Conservation (phyloP, 1,140 invertebrate species). For the Drosophila ercepeae region DNA sequence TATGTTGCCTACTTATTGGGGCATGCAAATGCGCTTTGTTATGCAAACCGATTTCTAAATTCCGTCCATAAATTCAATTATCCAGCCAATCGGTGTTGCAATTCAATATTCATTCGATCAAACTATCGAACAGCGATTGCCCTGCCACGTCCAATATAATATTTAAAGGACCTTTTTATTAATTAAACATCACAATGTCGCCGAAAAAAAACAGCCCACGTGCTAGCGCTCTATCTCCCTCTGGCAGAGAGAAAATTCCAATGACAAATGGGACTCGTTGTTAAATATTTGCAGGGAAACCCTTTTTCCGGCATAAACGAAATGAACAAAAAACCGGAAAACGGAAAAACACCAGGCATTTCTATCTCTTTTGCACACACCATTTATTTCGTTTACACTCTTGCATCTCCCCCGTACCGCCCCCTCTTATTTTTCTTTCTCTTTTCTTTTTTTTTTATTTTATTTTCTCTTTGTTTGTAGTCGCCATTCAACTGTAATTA, state of each 20-base stretch:
- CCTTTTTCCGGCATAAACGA: conserved; percentile 41
- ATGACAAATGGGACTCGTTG: conserved; percentile 53
- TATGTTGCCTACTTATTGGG: conserved; percentile 57
- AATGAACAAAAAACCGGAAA: conserved; percentile 37
- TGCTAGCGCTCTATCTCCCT: conserved; percentile 1
- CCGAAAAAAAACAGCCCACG: conserved; percentile 10
- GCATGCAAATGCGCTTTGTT: conserved; percentile 42
- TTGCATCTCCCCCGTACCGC: not conserved
- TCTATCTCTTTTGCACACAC: conserved; percentile 45
- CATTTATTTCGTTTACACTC: conserved; percentile 38
- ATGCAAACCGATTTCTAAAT: conserved; percentile 27
- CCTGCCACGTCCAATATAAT: conserved; percentile 31
- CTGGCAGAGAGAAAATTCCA: conserved; percentile 29
- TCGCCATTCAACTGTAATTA: conserved; percentile 80
- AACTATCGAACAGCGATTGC: conserved; percentile 19
- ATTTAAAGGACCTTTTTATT: conserved; percentile 66
- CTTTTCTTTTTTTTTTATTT: conserved; percentile 41
- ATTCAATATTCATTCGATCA: conserved; percentile 19
- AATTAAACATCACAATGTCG: conserved; percentile 70
- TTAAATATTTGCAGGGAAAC: conserved; percentile 58
- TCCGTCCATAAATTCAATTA: conserved; percentile 32
- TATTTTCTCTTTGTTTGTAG: conserved; percentile 59
- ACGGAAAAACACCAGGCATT: conserved; percentile 57
- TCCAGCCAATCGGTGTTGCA: conserved; percentile 11
- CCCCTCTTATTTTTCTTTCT: not conserved